A percentile compares a stretch with the other conserved stretches of the same genome.
phyloP scores from a whole-genome alignment of 2,888 invertebrate genomes.

The Tuta absoluta region DNA sequence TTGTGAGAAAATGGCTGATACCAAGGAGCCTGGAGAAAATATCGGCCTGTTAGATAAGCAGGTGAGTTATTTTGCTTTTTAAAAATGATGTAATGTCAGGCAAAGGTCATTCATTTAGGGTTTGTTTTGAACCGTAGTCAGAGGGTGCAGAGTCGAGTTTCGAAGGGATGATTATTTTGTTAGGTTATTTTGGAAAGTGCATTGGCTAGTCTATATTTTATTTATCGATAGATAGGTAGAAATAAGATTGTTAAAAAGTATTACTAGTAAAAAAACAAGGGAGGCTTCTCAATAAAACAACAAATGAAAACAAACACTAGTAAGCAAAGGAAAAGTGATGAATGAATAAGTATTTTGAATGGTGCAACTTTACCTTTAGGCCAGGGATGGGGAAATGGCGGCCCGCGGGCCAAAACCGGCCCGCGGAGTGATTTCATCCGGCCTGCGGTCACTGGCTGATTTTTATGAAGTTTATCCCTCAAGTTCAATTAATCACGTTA shows the following conservation, averaged over 20 bases:
- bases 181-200: slow-evolving; percentile 17
- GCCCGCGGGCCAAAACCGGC: too few relatives aligned
- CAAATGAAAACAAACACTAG: too few relatives aligned
- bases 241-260: background rate
- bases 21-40: slow-evolving; percentile 58
- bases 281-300: background rate
- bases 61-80: slow-evolving; percentile 50
- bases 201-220: background rate
- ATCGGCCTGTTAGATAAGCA: slow-evolving; percentile 68
- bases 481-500: too few relatives aligned
- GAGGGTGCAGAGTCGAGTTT: slow-evolving; percentile 39
- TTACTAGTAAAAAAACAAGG: background rate
- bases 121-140: slow-evolving; percentile 37
- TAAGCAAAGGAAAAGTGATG: too few relatives aligned
- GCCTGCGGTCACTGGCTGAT: too few relatives aligned
- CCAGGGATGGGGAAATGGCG: too few relatives aligned
- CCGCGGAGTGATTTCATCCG: too few relatives aligned
- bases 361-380: too few relatives aligned
- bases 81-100: slow-evolving; percentile 57
- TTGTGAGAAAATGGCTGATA: slow-evolving; percentile 53
- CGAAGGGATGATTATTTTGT: slow-evolving; percentile 22
- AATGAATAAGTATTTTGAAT: too few relatives aligned
- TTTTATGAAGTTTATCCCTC: too few relatives aligned
- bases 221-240: background rate
- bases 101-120: slow-evolving; percentile 57